Base-by-base conservation (phyloP, 2,113 vertebrate species). In the Ptilorrhoa leucosticta region DNA sequence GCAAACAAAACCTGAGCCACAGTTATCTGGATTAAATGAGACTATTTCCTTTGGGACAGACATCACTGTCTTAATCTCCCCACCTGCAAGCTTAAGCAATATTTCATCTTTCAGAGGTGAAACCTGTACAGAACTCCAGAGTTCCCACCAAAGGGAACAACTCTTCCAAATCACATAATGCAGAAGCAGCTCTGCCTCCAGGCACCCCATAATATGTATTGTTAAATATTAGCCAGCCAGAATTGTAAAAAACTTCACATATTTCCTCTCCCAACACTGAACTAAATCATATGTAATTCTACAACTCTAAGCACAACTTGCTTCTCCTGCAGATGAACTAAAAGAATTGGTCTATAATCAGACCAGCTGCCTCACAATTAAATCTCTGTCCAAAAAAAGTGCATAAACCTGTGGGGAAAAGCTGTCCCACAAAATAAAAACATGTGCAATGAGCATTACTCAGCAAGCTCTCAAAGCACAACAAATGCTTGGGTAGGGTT, bases 171-270 rank as follows among this genome's bases (percentile, higher is more conserved):
- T 19, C 50, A 50, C 45, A 39, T 7, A 72, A 71, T 31, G 40
- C n/a, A 93, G 57, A 70, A 76, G 90, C 77, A 78, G 31, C 45
- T 93, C 44, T 73, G 53, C 73, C 88, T 94, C 47, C 66, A 90
- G 76, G 70, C 51, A 69, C 13, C 65, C 3, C 0, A 42, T 44
- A 84, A 39, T 35, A 89, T 92, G 10, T 9, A 54, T 15, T 57
- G 45, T 81, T 95, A 84, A 85, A 89, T 82, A 93, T 78, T 87
- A 94, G 58, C 61, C 89, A 79, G 61, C 50, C 47, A 89, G 37
- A 6, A 18, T 79, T 80, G 48, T 19, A 47, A 50, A 58, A 91
- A 97, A 33, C 39, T 18, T 70, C 83, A 64, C 27, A 1, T 76
- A 70, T 64, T 58, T 21, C 28, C 15, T 16, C 24, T 35, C 7